phyloP scores from a whole-genome alignment of 2,113 vertebrate genomes.

The Nyctereutes procyonoides region DNA sequence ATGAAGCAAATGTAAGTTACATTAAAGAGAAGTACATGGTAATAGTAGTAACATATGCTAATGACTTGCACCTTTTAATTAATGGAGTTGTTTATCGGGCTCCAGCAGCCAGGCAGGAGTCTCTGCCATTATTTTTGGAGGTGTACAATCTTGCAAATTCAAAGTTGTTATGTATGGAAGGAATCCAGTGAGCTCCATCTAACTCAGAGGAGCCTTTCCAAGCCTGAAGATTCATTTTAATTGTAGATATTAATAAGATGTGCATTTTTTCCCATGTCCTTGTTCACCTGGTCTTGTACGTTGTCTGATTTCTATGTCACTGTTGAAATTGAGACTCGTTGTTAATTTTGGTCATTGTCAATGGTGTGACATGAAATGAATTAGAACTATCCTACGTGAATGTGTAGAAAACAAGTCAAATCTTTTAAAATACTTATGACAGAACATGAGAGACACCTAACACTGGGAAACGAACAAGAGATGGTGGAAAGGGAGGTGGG shows the following conservation, averaged over 20 bases:
- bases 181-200: constrained; percentile 22
- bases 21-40: neutral
- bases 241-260: constrained; percentile 51
- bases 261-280: neutral
- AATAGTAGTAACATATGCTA: constrained; percentile 49
- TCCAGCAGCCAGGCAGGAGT: constrained; percentile 67
- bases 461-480: too few species aligned
- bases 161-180: constrained; percentile 65
- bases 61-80: constrained; percentile 60
- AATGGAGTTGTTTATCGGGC: constrained; percentile 67
- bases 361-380: neutral
- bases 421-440: neutral
- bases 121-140: constrained; percentile 73
- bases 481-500: too few species aligned
- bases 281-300: neutral
- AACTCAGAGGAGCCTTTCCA: constrained; percentile 54
- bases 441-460: too few species aligned
- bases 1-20: constrained; percentile 7
- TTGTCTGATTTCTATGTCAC: neutral
- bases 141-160: constrained; percentile 66
- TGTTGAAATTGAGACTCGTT: neutral
- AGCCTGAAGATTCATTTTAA: constrained; percentile 33
- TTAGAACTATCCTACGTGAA: neutral
- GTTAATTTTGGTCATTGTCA: neutral
- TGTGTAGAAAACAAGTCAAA: constrained; percentile 1